These are phyloP conservation scores for Drosophila imparisetae DNA, from an alignment of 2,888 invertebrate species.

Conservation along the genomic window DNA sequence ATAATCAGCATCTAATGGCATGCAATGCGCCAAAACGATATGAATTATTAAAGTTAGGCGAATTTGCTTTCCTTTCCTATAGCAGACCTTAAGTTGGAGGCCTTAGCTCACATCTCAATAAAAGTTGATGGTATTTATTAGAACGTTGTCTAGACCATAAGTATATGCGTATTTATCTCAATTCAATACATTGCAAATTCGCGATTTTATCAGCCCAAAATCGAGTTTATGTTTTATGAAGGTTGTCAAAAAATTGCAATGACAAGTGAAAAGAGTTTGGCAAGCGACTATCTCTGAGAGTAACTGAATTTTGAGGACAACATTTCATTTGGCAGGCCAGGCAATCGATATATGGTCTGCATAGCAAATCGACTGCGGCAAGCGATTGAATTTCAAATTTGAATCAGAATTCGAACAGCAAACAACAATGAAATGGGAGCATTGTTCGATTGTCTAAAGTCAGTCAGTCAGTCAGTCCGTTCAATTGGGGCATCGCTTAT, in stretches of 20 bases:
- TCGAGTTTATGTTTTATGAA: too few species aligned
- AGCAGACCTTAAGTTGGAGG: background rate
- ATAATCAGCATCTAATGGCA: constrained; percentile 9
- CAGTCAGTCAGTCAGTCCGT: constrained; percentile 9
- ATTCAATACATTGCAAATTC: background rate
- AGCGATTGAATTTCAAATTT: constrained; percentile 23
- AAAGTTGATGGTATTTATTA: background rate
- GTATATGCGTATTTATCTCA: background rate
- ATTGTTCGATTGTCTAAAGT: constrained; percentile 29
- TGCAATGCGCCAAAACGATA: constrained; percentile 20
- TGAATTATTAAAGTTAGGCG: constrained; percentile 45
- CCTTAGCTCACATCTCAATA: background rate
- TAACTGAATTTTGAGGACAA: constrained; percentile 3
- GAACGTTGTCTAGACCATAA: background rate
- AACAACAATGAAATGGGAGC: background rate
- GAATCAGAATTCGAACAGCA: background rate
- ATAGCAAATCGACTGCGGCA: constrained; percentile 30
- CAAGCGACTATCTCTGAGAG: background rate
- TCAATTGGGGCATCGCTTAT: constrained; percentile 4
- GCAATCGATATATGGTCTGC: constrained; percentile 16
- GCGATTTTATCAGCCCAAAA: background rate
- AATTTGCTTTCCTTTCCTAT: background rate
- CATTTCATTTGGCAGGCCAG: constrained; percentile 1
- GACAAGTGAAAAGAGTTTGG: background rate
- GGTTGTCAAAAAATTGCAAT: background rate